Evolutionary conservation across 2,797 vertebrate species (phyloP).

Genomic region (Anguilla anguilla): DNA sequence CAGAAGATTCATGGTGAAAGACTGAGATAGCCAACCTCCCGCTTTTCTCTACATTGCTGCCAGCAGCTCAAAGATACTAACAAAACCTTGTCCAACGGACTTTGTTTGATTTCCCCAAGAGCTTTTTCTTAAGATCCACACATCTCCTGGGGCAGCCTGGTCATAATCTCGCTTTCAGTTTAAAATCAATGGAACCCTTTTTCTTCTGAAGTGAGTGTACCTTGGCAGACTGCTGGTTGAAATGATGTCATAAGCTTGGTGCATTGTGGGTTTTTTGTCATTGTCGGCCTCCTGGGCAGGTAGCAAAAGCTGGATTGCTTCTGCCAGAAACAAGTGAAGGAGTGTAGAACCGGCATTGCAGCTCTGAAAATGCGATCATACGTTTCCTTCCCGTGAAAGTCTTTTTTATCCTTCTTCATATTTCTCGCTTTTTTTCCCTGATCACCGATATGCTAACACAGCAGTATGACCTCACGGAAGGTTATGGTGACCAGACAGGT

Average conservation of each 20-base stretch:
- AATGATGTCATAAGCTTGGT: conserved; percentile 11
- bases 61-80: not conserved
- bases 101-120: not conserved
- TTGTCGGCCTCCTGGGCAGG: not conserved
- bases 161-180: not conserved
- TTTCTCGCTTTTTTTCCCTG: not conserved
- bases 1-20: not conserved
- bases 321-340: not conserved
- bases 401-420: not conserved
- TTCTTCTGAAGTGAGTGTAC: not conserved
- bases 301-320: not conserved
- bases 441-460: not conserved
- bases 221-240: not conserved
- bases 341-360: not conserved
- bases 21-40: not conserved
- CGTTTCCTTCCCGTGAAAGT: not conserved
- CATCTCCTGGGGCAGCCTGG: not conserved
- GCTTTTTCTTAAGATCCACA: not conserved
- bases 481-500: not conserved
- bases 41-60: not conserved
- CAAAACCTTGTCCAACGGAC: not conserved
- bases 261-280: not conserved
- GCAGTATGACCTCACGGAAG: not conserved
- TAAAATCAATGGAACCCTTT: not conserved
- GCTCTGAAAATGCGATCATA: not conserved